These are phyloP conservation scores for Nymphalis c-album DNA, from an alignment of 2,888 invertebrate species.

Conservation along the genomic window DNA sequence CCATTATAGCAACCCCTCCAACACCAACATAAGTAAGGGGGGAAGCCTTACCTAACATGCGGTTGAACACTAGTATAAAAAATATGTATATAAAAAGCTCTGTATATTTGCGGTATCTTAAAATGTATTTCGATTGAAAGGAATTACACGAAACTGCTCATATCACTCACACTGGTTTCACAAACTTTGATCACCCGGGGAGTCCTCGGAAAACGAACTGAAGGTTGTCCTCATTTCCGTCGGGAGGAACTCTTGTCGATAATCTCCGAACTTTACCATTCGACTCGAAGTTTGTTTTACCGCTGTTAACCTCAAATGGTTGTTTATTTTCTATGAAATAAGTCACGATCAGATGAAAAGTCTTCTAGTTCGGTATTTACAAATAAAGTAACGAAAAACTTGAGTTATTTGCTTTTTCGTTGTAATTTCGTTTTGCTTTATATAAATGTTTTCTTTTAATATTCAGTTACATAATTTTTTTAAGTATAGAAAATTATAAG, in stretches of 20 bases:
- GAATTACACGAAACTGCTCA: not conserved
- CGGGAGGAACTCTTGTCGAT: conserved; percentile 24
- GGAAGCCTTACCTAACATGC: too few relatives aligned
- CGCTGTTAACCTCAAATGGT: conserved; percentile 11
- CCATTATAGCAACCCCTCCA: too few relatives aligned
- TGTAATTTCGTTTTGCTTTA: too few relatives aligned
- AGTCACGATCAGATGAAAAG: conserved; percentile 8
- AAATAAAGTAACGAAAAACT: not conserved
- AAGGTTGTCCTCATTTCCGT: conserved; percentile 24
- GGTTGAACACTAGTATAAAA: too few relatives aligned
- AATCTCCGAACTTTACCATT: conserved; percentile 25
- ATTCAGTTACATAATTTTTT: too few relatives aligned
- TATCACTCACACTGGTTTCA: conserved; percentile 14
- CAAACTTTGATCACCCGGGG: conserved; percentile 22
- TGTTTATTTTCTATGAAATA: conserved; percentile 17
- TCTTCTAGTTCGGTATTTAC: not conserved
- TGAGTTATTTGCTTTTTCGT: too few relatives aligned
- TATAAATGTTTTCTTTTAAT: too few relatives aligned
- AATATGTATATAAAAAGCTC: too few relatives aligned
- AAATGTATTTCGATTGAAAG: too few relatives aligned
- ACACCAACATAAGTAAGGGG: too few relatives aligned
- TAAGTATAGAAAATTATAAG: too few relatives aligned
- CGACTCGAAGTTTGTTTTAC: conserved; percentile 14
- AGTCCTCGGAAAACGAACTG: conserved; percentile 13
- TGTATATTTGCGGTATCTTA: too few relatives aligned